Evolutionary conservation across 2,888 invertebrate genomes (phyloP), one percentile per base, ranked within the genome.

Genomic region (Elgonia sp.): DNA sequence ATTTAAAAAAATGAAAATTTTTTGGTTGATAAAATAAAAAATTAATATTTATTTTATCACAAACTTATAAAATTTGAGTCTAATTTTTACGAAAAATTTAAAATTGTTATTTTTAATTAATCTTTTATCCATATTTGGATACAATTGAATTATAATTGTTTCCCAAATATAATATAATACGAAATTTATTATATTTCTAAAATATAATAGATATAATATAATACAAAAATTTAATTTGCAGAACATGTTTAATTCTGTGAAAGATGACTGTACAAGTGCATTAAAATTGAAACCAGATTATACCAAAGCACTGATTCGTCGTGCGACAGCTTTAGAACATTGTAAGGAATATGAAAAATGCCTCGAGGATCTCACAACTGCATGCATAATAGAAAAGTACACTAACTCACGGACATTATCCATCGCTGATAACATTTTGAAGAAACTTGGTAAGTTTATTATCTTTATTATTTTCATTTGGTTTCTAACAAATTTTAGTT

Each of bases 361-460:
- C 84, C 95, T 99, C 75, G 98, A 99, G 95, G 99, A 99, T 95
- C 97, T 98, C 0, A 99, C 99, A 0, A 97, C 98, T 39, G 98
- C 98, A 20, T 99, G 99, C 93, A 97, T 99, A 90, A 95, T 99
- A 89, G 99, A 99, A 95, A 96, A 96, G 91, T 99, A 99, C 95
- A 96, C 97, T 92, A 98, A 98, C 93, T 97, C 97, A 91, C 96
- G 96, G 88, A 97, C 97, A 29, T 95, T 99, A 37, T 95, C 97
- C 84, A 97, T 97, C 95, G 98, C 99, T 37, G 99, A 99, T 95
- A 96, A 97, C 77, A 97, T 99, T 77, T 95, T 99, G 12, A 98
- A 98, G 94, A 97, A 97, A 90, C 96, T 98, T 86, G 97, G 98
- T 94, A 92, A 92, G 91, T 89, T 21, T 18, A 42, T 77, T 18